Percentiles rank a stretch among this genome's conserved stretches.
Conservation (phyloP, 2,113 vertebrate species). For the Entomyzon cyanotis region DNA sequence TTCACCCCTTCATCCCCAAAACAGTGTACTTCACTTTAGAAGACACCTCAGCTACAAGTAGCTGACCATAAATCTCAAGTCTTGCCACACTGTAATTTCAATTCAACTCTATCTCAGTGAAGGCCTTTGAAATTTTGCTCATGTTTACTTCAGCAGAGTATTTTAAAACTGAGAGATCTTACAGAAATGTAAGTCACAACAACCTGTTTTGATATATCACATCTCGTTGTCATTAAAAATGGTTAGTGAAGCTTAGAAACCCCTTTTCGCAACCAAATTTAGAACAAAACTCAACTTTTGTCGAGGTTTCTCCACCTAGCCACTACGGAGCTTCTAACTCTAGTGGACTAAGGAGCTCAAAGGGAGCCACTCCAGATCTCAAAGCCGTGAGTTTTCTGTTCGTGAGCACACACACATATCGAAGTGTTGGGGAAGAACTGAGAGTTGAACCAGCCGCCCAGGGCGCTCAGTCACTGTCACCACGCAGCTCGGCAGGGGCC, state of each 20-base stretch:
- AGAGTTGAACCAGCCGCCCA: background rate
- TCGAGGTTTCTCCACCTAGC: background rate
- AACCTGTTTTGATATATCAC: background rate
- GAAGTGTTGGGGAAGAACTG: accelerated
- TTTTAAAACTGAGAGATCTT: background rate
- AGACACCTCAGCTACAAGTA: background rate
- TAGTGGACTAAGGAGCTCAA: accelerated
- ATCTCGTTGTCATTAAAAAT: background rate
- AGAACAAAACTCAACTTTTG: background rate
- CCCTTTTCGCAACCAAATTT: background rate
- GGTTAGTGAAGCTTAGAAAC: background rate
- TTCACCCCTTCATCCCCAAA: background rate
- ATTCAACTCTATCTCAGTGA: background rate
- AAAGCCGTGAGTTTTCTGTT: accelerated
- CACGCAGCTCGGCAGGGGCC: accelerated
- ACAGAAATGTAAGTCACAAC: background rate
- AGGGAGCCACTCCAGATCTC: background rate
- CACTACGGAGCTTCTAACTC: background rate
- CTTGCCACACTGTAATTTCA: background rate
- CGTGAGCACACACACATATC: accelerated
- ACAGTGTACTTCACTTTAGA: background rate
- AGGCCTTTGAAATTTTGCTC: background rate
- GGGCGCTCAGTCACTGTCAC: background rate
- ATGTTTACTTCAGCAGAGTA: background rate
- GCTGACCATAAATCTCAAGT: background rate